Evolutionary conservation across 2,888 invertebrate species (phyloP).

Genomic region (Alcis repandata): DNA sequence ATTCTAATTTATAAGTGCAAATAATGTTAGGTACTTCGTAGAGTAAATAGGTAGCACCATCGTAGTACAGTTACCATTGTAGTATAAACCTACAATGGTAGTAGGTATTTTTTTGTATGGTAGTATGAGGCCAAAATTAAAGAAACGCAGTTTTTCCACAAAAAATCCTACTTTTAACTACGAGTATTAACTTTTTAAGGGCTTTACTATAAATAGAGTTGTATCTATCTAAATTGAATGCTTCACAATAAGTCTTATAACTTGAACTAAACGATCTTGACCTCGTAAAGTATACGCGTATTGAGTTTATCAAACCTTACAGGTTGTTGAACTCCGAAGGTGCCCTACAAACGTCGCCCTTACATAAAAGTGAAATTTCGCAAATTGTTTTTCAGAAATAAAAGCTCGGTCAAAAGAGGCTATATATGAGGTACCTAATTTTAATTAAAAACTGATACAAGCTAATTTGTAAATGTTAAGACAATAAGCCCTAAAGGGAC

Average conservation of each 20-base stretch:
- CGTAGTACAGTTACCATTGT: no score
- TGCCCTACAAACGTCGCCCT: slow-evolving; percentile 42
- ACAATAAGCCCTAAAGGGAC: background rate
- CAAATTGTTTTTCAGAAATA: slow-evolving; percentile 15
- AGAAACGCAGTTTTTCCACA: no score
- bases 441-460: background rate
- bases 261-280: slow-evolving; percentile 33
- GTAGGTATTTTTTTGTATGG: no score
- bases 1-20: no score
- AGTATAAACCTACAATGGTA: no score
- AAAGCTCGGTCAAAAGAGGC: background rate
- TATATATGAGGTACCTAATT: background rate
- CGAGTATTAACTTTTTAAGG: background rate
- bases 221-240: background rate
- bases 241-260: slow-evolving; percentile 4
- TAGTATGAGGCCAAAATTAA: no score
- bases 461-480: background rate
- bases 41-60: no score
- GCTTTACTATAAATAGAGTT: background rate
- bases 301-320: slow-evolving; percentile 41
- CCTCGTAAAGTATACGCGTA: slow-evolving; percentile 32
- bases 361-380: slow-evolving; percentile 43
- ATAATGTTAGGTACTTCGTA: no score
- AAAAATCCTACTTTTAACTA: background rate
- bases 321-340: slow-evolving; percentile 45